phyloP scores from a whole-genome alignment of 2,113 vertebrate genomes.

The Miniopterus natalensis region DNA sequence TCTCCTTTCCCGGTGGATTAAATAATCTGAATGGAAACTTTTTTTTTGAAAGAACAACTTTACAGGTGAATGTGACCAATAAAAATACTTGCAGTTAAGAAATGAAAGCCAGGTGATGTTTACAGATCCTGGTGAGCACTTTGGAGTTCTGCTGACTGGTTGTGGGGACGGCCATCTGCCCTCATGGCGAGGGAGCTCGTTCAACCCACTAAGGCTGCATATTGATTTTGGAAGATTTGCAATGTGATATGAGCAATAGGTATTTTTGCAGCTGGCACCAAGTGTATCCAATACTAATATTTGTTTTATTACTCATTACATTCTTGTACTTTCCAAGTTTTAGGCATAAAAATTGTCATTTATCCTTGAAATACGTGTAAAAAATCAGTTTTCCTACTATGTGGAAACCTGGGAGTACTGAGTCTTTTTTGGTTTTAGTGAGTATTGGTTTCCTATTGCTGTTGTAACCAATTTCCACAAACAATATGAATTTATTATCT shows the following conservation, averaged over 20 bases:
- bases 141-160: constrained; percentile 73
- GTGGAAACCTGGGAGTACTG: not conserved
- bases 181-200: not conserved
- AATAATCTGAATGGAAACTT: constrained; percentile 90
- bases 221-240: constrained; percentile 69
- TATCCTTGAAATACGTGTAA: constrained; percentile 19
- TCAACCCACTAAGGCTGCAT: not conserved
- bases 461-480: not conserved
- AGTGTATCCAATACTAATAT: constrained; percentile 73
- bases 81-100: constrained; percentile 88
- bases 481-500: not conserved
- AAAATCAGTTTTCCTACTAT: not conserved
- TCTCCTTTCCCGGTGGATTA: constrained; percentile 87
- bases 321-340: constrained; percentile 61
- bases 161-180: not conserved
- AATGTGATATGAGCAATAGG: not conserved
- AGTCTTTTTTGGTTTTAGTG: not conserved
- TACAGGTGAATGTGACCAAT: constrained; percentile 88
- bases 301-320: constrained; percentile 75
- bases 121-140: constrained; percentile 89
- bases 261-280: constrained; percentile 73
- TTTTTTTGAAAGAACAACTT: constrained; percentile 89
- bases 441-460: not conserved
- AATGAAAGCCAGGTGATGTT: constrained; percentile 89
- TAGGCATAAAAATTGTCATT: constrained; percentile 62